Conservation (phyloP, 2,113 vertebrate species). For the Oncorhynchus masou region DNA sequence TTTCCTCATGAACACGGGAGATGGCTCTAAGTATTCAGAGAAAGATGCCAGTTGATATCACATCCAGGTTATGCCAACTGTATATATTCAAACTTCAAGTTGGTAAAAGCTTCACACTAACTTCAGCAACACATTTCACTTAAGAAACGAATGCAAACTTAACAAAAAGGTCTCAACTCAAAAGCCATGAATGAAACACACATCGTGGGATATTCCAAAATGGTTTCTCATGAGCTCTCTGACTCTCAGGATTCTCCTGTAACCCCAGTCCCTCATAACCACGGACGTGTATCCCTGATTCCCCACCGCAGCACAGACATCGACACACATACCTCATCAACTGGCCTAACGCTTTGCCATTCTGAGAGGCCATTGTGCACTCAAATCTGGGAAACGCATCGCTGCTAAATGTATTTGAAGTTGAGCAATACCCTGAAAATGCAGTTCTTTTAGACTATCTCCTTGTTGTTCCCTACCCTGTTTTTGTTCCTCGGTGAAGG, state of each 20-base stretch:
- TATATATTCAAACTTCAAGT: too few relatives aligned
- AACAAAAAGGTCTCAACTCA: too few relatives aligned
- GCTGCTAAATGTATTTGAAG: conserved; percentile 45
- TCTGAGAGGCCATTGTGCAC: conserved; percentile 34
- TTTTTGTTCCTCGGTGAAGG: conserved; percentile 25
- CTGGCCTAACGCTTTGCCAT: conserved; percentile 14
- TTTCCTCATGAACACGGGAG: too few relatives aligned
- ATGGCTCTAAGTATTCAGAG: too few relatives aligned
- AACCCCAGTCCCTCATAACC: not conserved
- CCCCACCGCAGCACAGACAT: not conserved
- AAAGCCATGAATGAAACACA: too few relatives aligned
- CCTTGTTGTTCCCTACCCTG: conserved; percentile 28
- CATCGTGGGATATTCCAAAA: too few relatives aligned
- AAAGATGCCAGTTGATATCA: too few relatives aligned
- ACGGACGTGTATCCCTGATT: not conserved
- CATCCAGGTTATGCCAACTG: too few relatives aligned
- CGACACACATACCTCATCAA: not conserved
- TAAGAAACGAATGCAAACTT: too few relatives aligned
- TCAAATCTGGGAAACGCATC: conserved; percentile 33
- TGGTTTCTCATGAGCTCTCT: too few relatives aligned
- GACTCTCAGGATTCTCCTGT: not conserved
- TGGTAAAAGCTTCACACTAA: too few relatives aligned
- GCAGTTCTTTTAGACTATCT: conserved; percentile 18
- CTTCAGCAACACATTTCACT: too few relatives aligned
- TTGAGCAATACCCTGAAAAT: conserved; percentile 21